Conservation (phyloP, 2,888 invertebrate species). For the Pollenia amentaria region DNA sequence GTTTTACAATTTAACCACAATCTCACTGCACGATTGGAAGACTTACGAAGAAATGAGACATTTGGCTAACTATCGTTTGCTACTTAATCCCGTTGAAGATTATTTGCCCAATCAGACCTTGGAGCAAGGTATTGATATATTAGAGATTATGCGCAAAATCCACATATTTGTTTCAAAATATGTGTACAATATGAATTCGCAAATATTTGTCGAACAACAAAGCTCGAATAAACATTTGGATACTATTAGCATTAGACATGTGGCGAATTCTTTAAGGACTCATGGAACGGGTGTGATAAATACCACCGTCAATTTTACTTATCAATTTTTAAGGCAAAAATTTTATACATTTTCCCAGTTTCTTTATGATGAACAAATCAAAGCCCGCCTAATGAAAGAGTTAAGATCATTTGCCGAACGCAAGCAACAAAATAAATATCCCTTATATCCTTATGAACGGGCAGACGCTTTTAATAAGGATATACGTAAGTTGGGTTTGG, state of each 20-base stretch:
- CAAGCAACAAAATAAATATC: constrained; percentile 78
- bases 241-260: constrained; percentile 96
- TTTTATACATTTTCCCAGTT: constrained; percentile 98
- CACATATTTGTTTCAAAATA: constrained; percentile 97
- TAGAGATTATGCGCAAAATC: constrained; percentile 98
- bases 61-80: constrained; percentile 93
- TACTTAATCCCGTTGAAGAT: constrained; percentile 93
- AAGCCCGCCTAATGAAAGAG: constrained; percentile 96
- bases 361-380: constrained; percentile 97
- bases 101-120: constrained; percentile 97
- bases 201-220: constrained; percentile 96
- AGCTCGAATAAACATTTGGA: constrained; percentile 97
- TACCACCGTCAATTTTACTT: constrained; percentile 96
- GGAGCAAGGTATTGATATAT: constrained; percentile 96
- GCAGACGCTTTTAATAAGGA: constrained; percentile 97
- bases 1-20: constrained; percentile 98
- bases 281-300: constrained; percentile 99
- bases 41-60: constrained; percentile 98
- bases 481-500: constrained; percentile 93
- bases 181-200: constrained; percentile 97
- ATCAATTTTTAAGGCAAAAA: constrained; percentile 96
- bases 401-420: constrained; percentile 91
- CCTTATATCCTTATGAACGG: constrained; percentile 88
- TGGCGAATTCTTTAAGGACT: constrained; percentile 98
- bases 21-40: constrained; percentile 98